These are phyloP conservation scores for Perizoma flavofasciatum DNA, from an alignment of 2,888 invertebrate species.

Conservation along the genomic window DNA sequence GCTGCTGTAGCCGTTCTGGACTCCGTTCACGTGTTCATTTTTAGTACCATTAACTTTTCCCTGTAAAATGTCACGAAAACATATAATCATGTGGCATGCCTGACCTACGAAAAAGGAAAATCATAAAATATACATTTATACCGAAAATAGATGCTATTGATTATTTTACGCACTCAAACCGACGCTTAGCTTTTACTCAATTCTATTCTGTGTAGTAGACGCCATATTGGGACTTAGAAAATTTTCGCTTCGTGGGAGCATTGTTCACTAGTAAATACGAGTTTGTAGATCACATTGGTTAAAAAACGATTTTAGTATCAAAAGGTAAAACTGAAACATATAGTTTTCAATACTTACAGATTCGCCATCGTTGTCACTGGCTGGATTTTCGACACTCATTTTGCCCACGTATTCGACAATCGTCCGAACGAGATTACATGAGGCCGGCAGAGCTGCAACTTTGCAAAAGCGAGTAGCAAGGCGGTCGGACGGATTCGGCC, in stretches of 20 bases:
- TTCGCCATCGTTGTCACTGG: constrained; percentile 82
- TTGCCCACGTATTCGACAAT: constrained; percentile 80
- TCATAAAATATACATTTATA: not conserved
- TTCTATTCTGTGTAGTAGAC: constrained; percentile 89
- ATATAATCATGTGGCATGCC: not conserved
- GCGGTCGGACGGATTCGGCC: constrained; percentile 29
- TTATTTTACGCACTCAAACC: constrained; percentile 34
- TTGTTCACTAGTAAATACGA: constrained; percentile 80
- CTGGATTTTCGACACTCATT: constrained; percentile 87
- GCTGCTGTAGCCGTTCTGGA: constrained; percentile 89
- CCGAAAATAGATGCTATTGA: constrained; percentile 21
- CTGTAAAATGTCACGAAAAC: constrained; percentile 46
- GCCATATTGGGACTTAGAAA: constrained; percentile 94
- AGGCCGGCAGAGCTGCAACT: constrained; percentile 52
- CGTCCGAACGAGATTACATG: constrained; percentile 67
- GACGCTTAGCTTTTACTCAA: constrained; percentile 77
- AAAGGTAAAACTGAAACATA: constrained; percentile 41
- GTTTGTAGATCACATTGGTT: constrained; percentile 35
- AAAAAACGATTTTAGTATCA: constrained; percentile 38
- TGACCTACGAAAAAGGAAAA: not conserved
- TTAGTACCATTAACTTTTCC: constrained; percentile 82
- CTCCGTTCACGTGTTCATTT: constrained; percentile 89
- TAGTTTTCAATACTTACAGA: constrained; percentile 82
- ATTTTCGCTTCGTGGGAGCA: constrained; percentile 76
- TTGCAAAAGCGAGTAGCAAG: constrained; percentile 11